phyloP scores from a whole-genome alignment of 2,797 vertebrate species.

The Prionace glauca region DNA sequence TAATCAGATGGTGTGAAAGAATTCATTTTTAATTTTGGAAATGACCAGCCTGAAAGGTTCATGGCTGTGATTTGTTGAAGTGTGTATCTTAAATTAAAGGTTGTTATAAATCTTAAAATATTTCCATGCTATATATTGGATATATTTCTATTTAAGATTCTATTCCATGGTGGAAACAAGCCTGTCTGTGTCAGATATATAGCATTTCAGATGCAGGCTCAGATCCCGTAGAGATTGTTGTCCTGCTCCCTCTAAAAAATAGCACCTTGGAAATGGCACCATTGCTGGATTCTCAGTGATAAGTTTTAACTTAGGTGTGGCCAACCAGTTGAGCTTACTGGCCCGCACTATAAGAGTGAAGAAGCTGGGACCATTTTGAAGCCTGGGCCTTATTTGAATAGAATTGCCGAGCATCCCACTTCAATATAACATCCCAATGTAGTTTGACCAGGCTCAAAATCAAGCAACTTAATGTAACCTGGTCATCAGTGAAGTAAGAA shows the following conservation, averaged over 20 bases:
- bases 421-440: background rate
- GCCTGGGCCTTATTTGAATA: background rate
- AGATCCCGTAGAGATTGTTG: background rate
- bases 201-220: background rate
- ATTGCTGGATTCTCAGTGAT: background rate
- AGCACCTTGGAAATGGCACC: background rate
- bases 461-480: background rate
- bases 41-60: background rate
- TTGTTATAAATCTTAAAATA: background rate
- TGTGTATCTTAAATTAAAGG: background rate
- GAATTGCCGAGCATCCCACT: background rate
- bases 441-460: background rate
- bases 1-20: slow-evolving; percentile 27
- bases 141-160: background rate
- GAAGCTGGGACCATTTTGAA: background rate
- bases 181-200: background rate
- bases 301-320: background rate
- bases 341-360: background rate
- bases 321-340: background rate
- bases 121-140: background rate
- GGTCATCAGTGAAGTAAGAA: background rate
- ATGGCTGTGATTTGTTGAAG: background rate
- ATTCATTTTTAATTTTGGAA: slow-evolving; percentile 29
- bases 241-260: background rate
- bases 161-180: background rate